Evolutionary conservation across 2,113 vertebrate genomes (phyloP).

Genomic region (Siniperca chuatsi): DNA sequence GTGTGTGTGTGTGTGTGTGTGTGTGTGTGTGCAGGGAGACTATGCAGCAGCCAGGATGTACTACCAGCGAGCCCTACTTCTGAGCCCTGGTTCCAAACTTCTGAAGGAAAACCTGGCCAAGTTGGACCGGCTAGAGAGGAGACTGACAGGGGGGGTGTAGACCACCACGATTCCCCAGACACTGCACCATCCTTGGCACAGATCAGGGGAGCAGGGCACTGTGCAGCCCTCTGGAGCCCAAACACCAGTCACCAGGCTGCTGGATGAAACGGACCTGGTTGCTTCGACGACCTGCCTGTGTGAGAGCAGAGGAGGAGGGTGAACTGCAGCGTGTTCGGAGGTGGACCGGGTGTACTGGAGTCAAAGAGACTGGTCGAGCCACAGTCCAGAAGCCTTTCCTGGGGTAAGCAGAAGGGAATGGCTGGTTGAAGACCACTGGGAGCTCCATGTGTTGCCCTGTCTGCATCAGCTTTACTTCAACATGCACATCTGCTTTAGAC

Average conservation of each 20-base stretch:
- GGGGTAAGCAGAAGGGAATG: neutral
- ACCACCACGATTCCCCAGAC: neutral
- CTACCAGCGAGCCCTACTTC: slow-evolving; percentile 91
- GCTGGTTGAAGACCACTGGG: neutral
- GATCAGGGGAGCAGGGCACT: neutral
- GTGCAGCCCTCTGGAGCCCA: neutral
- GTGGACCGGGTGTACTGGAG: neutral
- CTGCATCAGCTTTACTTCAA: slow-evolving; percentile 46
- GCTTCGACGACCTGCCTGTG: neutral
- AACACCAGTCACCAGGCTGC: slow-evolving; percentile 24
- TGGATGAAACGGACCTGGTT: slow-evolving; percentile 23
- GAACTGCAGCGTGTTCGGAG: neutral
- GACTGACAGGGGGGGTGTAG: slow-evolving; percentile 81
- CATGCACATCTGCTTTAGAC: slow-evolving; percentile 27
- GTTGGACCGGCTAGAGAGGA: slow-evolving; percentile 93
- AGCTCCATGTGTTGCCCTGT: slow-evolving; percentile 2
- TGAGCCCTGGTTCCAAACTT: slow-evolving; percentile 93
- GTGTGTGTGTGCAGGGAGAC: slow-evolving; percentile 86
- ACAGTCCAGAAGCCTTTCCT: slow-evolving; percentile 16
- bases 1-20: no score
- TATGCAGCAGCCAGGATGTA: slow-evolving; percentile 91
- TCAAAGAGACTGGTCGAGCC: neutral
- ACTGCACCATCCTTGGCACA: neutral
- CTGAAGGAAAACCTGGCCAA: slow-evolving; percentile 97
- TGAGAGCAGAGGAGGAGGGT: neutral